phyloP scores from a whole-genome alignment of 2,113 vertebrate species.

The Pristiophorus japonicus region DNA sequence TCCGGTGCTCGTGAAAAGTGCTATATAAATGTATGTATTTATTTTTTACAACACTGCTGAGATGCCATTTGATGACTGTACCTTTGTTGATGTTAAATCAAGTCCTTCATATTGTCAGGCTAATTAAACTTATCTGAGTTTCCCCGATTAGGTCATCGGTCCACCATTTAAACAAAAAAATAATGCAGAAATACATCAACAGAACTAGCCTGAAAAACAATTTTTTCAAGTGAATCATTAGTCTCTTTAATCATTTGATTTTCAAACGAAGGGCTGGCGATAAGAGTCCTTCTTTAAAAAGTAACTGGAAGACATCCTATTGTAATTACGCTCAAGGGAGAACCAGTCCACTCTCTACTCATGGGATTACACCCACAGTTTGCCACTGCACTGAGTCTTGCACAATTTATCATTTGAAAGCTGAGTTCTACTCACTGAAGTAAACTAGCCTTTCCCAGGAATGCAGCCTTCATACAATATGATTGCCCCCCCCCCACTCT shows the following conservation, averaged over 20 bases:
- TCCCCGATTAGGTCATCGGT: neutral
- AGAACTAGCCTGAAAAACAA: neutral
- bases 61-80: neutral
- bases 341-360: neutral
- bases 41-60: neutral
- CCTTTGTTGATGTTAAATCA: neutral
- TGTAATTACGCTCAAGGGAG: neutral
- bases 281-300: neutral
- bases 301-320: neutral
- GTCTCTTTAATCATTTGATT: conserved; percentile 7
- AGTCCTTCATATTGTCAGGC: neutral
- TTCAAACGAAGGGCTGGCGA: neutral
- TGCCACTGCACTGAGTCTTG: neutral
- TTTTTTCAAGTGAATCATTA: neutral
- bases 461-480: neutral
- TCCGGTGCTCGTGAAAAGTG: no score
- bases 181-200: neutral
- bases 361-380: neutral
- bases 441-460: neutral
- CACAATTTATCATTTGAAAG: neutral
- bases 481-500: neutral
- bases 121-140: neutral
- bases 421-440: neutral
- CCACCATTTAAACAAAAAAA: neutral
- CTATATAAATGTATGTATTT: no score